Conservation (phyloP, 2,113 vertebrate species). For the Protobothrops mucrosquamatus region DNA sequence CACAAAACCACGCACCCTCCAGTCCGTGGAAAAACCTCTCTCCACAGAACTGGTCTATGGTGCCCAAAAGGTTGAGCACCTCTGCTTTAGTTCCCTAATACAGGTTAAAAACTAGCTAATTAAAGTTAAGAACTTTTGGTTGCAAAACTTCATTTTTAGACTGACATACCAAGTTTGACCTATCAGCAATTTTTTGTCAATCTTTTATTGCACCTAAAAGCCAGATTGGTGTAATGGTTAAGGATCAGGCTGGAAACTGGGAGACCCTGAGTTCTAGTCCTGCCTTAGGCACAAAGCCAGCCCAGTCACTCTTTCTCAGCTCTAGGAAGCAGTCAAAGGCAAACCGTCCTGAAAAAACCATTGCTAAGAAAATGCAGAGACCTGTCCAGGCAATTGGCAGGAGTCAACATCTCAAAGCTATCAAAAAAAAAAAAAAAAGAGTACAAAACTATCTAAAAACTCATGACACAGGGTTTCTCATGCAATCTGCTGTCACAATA, state of each 20-base stretch:
- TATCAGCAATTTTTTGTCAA: neutral
- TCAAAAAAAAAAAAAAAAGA: neutral
- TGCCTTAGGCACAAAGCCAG: neutral
- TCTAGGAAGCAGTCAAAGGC: neutral
- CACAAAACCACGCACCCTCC: too few species aligned
- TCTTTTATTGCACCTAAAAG: neutral
- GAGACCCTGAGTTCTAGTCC: neutral
- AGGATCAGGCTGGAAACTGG: neutral
- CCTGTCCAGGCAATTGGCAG: neutral
- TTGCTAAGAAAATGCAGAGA: neutral
- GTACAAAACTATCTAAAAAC: neutral
- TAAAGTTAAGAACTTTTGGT: neutral
- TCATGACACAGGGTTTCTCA: neutral
- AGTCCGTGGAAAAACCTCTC: too few species aligned
- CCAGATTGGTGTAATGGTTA: neutral
- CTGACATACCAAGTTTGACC: neutral
- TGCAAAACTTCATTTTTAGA: neutral
- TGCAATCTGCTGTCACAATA: neutral
- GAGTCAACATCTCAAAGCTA: neutral
- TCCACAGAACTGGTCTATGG: too few species aligned
- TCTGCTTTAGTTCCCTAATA: neutral
- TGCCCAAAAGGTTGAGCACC: too few species aligned
- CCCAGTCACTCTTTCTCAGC: neutral
- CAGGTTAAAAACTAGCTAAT: neutral
- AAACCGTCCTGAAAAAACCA: neutral